These are phyloP conservation scores for Ramazzottius varieornatus DNA, from an alignment of 2,888 invertebrate genomes.

Conservation along the genomic window DNA sequence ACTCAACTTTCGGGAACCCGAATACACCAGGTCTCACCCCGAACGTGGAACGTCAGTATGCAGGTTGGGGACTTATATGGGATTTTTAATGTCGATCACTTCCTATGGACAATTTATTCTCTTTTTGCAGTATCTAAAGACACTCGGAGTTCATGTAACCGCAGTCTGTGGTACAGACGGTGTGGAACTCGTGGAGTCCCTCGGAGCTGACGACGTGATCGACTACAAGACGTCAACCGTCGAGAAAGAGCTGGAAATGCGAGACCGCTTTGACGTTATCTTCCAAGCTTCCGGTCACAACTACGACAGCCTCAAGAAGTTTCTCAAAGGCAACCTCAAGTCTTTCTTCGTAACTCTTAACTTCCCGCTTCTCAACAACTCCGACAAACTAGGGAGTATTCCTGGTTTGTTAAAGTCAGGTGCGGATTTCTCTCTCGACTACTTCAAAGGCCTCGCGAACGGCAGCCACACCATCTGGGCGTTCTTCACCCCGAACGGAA, in stretches of 20 bases:
- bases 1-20: too few species aligned
- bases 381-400: background rate
- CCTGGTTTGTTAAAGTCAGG: background rate
- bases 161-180: conserved; percentile 39
- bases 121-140: background rate
- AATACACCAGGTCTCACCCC: too few species aligned
- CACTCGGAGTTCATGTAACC: background rate
- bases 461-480: background rate
- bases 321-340: background rate
- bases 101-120: too few species aligned
- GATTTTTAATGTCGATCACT: too few species aligned
- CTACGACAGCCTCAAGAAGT: background rate
- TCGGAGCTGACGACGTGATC: conserved; percentile 43
- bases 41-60: too few species aligned
- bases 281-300: background rate
- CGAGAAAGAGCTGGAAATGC: conserved; percentile 13
- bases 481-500: background rate
- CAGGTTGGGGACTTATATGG: too few species aligned
- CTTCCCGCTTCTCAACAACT: background rate
- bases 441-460: background rate
- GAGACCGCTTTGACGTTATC: background rate
- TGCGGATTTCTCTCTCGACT: background rate
- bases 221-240: conserved; percentile 44
- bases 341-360: conserved; percentile 1
- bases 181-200: conserved; percentile 30